Conservation (phyloP, 2,113 vertebrate genomes). For the Platanista minor region DNA sequence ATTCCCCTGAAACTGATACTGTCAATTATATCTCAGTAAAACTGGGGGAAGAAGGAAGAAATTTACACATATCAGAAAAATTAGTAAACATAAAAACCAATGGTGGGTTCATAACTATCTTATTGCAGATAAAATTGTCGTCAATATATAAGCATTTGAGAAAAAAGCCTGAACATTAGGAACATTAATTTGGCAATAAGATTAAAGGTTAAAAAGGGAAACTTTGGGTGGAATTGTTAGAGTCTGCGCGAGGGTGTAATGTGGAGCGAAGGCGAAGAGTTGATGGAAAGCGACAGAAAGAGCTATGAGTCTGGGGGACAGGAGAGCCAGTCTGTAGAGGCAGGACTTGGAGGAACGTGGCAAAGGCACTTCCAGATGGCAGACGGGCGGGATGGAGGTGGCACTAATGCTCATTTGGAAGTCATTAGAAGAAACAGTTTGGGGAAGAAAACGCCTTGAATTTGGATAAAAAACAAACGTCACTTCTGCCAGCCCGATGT, state of each 20-base stretch:
- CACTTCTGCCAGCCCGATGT: not conserved
- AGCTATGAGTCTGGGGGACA: fast-evolving
- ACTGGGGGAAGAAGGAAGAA: too few species aligned
- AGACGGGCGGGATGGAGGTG: fast-evolving
- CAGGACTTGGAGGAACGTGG: fast-evolving
- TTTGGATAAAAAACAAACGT: not conserved
- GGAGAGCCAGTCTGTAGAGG: not conserved
- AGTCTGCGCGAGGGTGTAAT: not conserved
- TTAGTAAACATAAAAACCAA: too few species aligned
- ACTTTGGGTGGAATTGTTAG: too few species aligned
- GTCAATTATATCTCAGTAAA: not conserved
- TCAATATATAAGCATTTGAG: not conserved
- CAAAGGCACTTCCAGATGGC: not conserved
- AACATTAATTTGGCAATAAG: not conserved
- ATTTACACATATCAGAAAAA: too few species aligned
- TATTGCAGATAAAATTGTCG: not conserved
- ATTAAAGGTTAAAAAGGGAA: not conserved
- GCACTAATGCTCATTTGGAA: not conserved
- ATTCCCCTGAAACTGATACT: not conserved
- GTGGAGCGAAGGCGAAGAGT: not conserved
- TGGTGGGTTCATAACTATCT: not conserved
- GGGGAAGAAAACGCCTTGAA: not conserved
- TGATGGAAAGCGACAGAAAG: fast-evolving
- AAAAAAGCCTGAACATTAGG: not conserved
- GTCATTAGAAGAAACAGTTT: not conserved